phyloP scores from a whole-genome alignment of 2,797 vertebrate species.

The Notolabrus celidotus region DNA sequence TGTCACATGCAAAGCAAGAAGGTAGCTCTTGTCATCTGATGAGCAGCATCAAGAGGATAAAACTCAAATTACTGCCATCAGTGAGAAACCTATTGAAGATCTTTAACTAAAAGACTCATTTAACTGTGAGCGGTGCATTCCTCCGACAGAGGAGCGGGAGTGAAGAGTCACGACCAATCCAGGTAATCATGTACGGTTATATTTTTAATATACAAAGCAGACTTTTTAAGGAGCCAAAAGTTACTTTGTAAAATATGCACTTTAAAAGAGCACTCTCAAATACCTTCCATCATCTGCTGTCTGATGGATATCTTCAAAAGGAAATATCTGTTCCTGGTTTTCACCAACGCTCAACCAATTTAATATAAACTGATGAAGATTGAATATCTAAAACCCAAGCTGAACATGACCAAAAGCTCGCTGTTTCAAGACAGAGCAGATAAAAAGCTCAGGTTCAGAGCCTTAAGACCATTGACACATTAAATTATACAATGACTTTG shows the following conservation, averaged over 20 bases:
- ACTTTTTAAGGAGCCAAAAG: constrained; percentile 13
- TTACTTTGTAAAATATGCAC: constrained; percentile 19
- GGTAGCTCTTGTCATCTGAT: constrained; percentile 2
- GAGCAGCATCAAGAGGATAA: constrained; percentile 19
- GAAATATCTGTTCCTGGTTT: constrained; percentile 1
- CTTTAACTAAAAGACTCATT: constrained; percentile 20
- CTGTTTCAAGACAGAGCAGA: too few relatives aligned
- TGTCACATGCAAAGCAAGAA: constrained; percentile 23
- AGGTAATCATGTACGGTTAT: constrained; percentile 32
- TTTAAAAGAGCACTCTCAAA: constrained; percentile 19
- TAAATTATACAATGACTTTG: constrained; percentile 7
- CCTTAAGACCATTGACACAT: constrained; percentile 10
- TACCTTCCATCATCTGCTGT: constrained; percentile 18
- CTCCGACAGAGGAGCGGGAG: constrained; percentile 4
- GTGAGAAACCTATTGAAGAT: constrained; percentile 26
- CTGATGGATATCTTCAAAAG: constrained; percentile 5
- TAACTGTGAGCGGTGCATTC: background rate
- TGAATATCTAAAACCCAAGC: background rate
- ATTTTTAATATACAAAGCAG: constrained; percentile 32
- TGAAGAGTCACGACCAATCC: constrained; percentile 11
- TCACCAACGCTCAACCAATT: background rate
- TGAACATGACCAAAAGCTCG: background rate
- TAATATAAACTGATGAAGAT: background rate
- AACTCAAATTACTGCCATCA: constrained; percentile 23
- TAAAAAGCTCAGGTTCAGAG: background rate